phyloP scores from a whole-genome alignment of 2,888 invertebrate species.

The Dynastes tityus region DNA sequence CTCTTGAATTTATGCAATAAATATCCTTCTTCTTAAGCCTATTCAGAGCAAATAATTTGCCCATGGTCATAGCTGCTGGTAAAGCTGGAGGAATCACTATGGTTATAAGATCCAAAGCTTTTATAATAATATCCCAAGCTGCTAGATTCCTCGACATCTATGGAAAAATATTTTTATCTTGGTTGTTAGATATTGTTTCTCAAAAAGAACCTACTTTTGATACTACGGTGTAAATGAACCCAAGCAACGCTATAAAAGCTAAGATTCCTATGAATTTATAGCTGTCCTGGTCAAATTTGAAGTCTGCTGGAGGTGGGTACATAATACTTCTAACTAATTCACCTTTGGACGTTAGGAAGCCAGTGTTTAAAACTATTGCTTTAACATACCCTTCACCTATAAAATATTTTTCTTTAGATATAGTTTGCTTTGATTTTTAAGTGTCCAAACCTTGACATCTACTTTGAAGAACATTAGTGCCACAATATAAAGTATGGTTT shows the following conservation, averaged over 20 bases:
- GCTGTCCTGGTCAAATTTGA: constrained; percentile 95
- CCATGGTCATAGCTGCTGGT: constrained; percentile 97
- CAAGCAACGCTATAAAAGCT: constrained; percentile 83
- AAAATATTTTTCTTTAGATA: too few species aligned
- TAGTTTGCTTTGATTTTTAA: too few species aligned
- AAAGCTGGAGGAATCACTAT: constrained; percentile 96
- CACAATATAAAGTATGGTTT: constrained; percentile 90
- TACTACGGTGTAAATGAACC: constrained; percentile 90
- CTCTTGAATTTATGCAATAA: constrained; percentile 93
- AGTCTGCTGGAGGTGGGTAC: constrained; percentile 96
- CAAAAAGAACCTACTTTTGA: constrained; percentile 78
- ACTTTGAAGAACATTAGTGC: constrained; percentile 92
- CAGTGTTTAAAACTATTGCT: constrained; percentile 87
- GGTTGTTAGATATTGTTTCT: not conserved
- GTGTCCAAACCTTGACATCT: constrained; percentile 81
- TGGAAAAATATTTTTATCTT: constrained; percentile 41
- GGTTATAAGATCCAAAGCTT: constrained; percentile 92
- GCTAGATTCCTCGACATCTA: constrained; percentile 77
- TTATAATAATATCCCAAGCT: constrained; percentile 79
- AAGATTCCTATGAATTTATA: constrained; percentile 91
- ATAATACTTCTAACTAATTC: constrained; percentile 90
- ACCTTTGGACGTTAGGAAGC: constrained; percentile 93
- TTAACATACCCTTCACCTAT: constrained; percentile 60
- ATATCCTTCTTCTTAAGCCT: constrained; percentile 85
- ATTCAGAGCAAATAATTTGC: constrained; percentile 91